These are phyloP conservation scores for Drosophila lowei DNA, from an alignment of 1,140 invertebrate species.

Conservation along the genomic window DNA sequence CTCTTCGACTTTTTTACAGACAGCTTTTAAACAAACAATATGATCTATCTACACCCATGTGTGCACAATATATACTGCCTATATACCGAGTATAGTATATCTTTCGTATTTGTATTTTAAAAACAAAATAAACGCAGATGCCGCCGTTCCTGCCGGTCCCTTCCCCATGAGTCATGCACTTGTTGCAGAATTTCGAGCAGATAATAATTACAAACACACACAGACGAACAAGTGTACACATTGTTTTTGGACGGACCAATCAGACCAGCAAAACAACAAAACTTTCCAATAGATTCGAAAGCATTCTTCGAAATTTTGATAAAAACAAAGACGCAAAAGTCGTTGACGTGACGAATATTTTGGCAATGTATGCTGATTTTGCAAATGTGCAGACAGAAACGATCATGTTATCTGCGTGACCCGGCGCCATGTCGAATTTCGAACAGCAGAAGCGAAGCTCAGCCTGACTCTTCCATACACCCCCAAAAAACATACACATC, in stretches of 20 bases:
- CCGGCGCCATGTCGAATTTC: constrained; percentile 27
- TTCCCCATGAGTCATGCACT: constrained; percentile 68
- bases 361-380: constrained; percentile 28
- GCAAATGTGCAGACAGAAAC: constrained; percentile 21
- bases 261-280: constrained; percentile 15
- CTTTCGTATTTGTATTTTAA: constrained; percentile 44
- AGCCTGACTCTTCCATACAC: constrained; percentile 1
- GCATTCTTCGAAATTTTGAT: constrained; percentile 50
- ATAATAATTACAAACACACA: constrained; percentile 54
- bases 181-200: constrained; percentile 73
- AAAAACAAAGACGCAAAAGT: constrained; percentile 36
- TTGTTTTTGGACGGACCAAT: constrained; percentile 12
- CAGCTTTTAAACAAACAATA: constrained; percentile 48
- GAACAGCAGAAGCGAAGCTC: constrained; percentile 10
- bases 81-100: constrained; percentile 22
- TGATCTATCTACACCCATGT: constrained; percentile 22
- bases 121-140: constrained; percentile 66
- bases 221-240: constrained; percentile 10
- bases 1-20: constrained; percentile 45
- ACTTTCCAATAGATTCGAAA: constrained; percentile 41
- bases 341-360: constrained; percentile 37
- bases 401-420: neutral
- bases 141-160: constrained; percentile 47
- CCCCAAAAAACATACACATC: constrained; percentile 3
- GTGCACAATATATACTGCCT: constrained; percentile 5